phyloP scores from a whole-genome alignment of 2,113 vertebrate genomes.

The Misgurnus anguillicaudatus region DNA sequence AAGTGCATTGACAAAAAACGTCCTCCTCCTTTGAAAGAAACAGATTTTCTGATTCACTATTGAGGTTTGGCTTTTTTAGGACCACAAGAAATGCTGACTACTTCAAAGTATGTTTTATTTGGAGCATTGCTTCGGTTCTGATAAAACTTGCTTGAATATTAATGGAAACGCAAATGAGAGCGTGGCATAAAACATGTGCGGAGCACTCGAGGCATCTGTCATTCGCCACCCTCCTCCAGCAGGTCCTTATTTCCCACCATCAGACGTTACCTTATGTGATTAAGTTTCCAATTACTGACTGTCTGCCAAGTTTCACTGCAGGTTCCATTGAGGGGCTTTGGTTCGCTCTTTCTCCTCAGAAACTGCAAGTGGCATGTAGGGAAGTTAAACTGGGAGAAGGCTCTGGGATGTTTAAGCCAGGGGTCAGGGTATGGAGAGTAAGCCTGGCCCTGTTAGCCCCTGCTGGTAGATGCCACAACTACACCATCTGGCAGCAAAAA shows the following conservation, averaged over 20 bases:
- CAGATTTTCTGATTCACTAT: slow-evolving; percentile 37
- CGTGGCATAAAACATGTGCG: slow-evolving; percentile 2
- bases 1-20: slow-evolving; percentile 24
- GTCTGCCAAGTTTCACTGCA: slow-evolving; percentile 40
- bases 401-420: not conserved
- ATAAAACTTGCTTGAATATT: slow-evolving; percentile 28
- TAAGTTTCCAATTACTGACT: slow-evolving; percentile 57
- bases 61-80: slow-evolving; percentile 24
- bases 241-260: slow-evolving; percentile 41
- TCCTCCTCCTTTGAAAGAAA: slow-evolving; percentile 27
- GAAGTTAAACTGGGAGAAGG: slow-evolving; percentile 7
- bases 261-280: slow-evolving; percentile 52
- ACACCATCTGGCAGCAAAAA: too few species aligned
- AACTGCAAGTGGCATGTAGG: slow-evolving; percentile 9
- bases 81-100: slow-evolving; percentile 33
- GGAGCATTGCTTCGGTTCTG: slow-evolving; percentile 1
- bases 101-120: slow-evolving; percentile 26
- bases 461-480: too few species aligned
- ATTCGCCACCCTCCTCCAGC: slow-evolving; percentile 40
- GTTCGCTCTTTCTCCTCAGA: slow-evolving; percentile 25
- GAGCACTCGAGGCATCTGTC: slow-evolving; percentile 41
- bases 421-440: too few species aligned
- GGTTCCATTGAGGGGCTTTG: slow-evolving; percentile 30
- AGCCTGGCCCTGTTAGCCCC: too few species aligned
- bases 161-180: slow-evolving; percentile 9